These are phyloP conservation scores for Drosophila triauraria DNA, from an alignment of 1,140 invertebrate species.

Conservation along the genomic window DNA sequence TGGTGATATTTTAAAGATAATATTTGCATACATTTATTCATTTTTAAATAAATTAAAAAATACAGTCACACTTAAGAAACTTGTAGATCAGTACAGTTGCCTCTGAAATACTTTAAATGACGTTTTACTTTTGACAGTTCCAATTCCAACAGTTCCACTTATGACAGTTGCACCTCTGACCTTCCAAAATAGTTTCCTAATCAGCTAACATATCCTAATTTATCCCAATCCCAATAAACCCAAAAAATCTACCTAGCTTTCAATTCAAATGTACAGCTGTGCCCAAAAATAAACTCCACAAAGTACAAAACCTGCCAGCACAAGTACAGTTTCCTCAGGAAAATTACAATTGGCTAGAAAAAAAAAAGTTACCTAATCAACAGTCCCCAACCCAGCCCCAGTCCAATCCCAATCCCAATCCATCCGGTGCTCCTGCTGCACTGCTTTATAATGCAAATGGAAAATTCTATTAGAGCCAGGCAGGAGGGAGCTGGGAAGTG, in stretches of 20 bases:
- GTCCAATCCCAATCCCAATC: neutral
- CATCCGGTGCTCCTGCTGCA: conserved; percentile 24
- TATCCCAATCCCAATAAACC: neutral
- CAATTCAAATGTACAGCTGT: neutral
- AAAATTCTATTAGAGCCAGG: conserved; percentile 66
- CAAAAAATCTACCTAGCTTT: neutral
- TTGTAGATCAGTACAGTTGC: neutral
- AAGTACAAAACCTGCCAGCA: neutral
- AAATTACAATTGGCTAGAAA: neutral
- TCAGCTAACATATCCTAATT: too few relatives aligned
- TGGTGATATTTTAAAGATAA: neutral
- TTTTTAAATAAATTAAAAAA: accelerated
- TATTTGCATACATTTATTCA: too few relatives aligned
- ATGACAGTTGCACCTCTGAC: too few relatives aligned
- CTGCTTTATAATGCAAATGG: conserved; percentile 64
- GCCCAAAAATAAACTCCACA: neutral
- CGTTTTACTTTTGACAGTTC: too few relatives aligned
- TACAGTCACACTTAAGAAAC: neutral
- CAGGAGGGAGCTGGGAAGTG: conserved; percentile 15
- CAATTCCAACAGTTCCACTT: too few relatives aligned
- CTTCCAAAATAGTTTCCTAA: neutral
- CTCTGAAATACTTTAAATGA: neutral
- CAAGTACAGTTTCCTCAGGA: conserved; percentile 17
- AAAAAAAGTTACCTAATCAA: conserved; percentile 37
- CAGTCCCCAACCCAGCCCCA: neutral